Evolutionary conservation across 1,140 invertebrate species (phyloP), one percentile per base, ranked within the genome.

Genomic region (Listronotus bonariensis): DNA sequence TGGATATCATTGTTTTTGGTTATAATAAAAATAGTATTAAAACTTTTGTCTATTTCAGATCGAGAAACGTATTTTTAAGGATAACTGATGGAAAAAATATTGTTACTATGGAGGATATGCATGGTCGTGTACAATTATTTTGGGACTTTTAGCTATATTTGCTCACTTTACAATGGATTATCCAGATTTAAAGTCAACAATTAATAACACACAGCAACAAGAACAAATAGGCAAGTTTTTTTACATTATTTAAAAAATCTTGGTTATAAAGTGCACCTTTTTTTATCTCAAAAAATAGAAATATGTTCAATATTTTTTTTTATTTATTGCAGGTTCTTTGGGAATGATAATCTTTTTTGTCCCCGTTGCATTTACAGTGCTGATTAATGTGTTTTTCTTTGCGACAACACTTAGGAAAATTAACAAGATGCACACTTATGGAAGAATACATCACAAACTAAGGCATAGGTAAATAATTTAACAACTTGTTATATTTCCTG

Each of bases 51-150:
- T n/a, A 5, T 52, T 81, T 82, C 15, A 89, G 89, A 55, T 92
- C 91, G 17, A 80, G 89, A 26, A 93, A 92, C 76, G 89, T 92
- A 12, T 93, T 92, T 73, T 77, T 93, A 6, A 80, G 91, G 46
- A 89, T 92, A 45, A 92, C 91, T 0, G 91, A 92, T 78, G 88
- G 89, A 1, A 83, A 85, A 92, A 92, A 80, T 93, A 92, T 76
- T 92, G 91, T 72, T 92, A 92, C 70, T 93, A 93, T 74, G 92
- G 90, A 0, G 82, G 82, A 17, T 92, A 91, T 69, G 89, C 90
- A 0, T 92, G 91, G 89, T 83, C 84, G n/a, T 84, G 84, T 59
- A 92, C 91, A 0, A 71, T 85, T 0, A 73, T 85, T 11, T 87
- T 92, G 82, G 85, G 89, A 0, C 80, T 81, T 0, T 80, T 91